Base-by-base conservation (phyloP, 2,113 vertebrate species). In the Ailuropoda melanoleuca region DNA sequence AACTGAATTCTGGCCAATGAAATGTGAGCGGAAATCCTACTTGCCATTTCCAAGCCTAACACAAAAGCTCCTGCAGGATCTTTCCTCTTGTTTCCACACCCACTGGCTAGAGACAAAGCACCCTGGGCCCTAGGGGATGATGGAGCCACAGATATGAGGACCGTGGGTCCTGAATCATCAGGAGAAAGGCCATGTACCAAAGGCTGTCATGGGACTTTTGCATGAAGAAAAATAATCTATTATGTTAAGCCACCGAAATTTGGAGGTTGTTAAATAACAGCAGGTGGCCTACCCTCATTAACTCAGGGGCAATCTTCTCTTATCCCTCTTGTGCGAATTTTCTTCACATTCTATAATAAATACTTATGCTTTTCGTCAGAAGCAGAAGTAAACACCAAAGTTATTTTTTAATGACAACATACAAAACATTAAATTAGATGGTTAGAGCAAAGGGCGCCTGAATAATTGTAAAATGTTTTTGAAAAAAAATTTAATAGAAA, bases 381-480 rank as follows among this genome's bases (percentile, higher is more conserved):
- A 85, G 58, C 24, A 70, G 95, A 92, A 87, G 50, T 29, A 97
- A 82, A 82, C 24, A 66, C 43, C 66, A 74, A 88, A 88, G 39
- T 60, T 75, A 29, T 74, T 80, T 94, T 90, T 92, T 55, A 94
- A 97, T 75, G 68, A 88, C 56, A 92, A 58, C 34, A 68, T 43
- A 64, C 29, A 82, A 85, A 97, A 95, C 48, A 48, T 83, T 74
- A 72, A 88, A 92, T 92, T 93, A 77, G 66, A 55, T 48, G 83
- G 75, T 9, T 83, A 86, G 62, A 90, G 56, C 23, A 37, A n/a
- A 85, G 64, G 56, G 43, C 0, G 18, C 43, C 64, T 80, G 70
- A 85, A 93, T 62, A 68, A 62, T 93, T 68, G 90, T 29, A 21
- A 75, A 86, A 92, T 81, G 55, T 46, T 68, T 84, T 85, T 81